Conservation (phyloP, 2,113 vertebrate species). For the Nanorana parkeri region DNA sequence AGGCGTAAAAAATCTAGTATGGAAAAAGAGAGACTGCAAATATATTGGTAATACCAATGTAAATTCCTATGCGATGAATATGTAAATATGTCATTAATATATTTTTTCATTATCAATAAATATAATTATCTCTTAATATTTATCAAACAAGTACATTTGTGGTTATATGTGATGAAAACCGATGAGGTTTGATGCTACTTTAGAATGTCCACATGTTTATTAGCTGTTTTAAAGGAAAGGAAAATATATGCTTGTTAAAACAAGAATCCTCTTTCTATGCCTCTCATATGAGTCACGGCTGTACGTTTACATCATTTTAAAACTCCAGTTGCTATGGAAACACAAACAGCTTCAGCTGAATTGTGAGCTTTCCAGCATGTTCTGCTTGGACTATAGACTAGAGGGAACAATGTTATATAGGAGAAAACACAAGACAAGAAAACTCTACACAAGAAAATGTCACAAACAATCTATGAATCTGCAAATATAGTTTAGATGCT, state of each 20-base stretch:
- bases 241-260: conserved; percentile 38
- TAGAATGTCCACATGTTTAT: conserved; percentile 18
- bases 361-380: conserved; percentile 27
- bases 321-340: conserved; percentile 43
- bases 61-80: too few relatives aligned
- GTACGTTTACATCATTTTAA: conserved; percentile 31
- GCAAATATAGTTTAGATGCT: too few relatives aligned
- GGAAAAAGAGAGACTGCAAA: too few relatives aligned
- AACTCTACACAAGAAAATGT: too few relatives aligned
- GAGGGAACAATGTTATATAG: neutral
- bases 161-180: neutral
- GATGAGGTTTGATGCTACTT: neutral
- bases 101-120: too few relatives aligned
- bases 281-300: conserved; percentile 35
- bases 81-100: too few relatives aligned
- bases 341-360: conserved; percentile 34
- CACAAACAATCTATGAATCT: too few relatives aligned
- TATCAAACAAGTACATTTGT: conserved; percentile 10
- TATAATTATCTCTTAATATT: conserved; percentile 1
- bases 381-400: neutral
- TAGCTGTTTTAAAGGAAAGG: conserved; percentile 6
- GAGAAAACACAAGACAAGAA: too few relatives aligned
- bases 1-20: too few relatives aligned
- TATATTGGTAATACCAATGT: too few relatives aligned
- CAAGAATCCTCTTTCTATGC: conserved; percentile 33